Conservation (phyloP, 2,113 vertebrate genomes). For the Nothoprocta perdicaria region DNA sequence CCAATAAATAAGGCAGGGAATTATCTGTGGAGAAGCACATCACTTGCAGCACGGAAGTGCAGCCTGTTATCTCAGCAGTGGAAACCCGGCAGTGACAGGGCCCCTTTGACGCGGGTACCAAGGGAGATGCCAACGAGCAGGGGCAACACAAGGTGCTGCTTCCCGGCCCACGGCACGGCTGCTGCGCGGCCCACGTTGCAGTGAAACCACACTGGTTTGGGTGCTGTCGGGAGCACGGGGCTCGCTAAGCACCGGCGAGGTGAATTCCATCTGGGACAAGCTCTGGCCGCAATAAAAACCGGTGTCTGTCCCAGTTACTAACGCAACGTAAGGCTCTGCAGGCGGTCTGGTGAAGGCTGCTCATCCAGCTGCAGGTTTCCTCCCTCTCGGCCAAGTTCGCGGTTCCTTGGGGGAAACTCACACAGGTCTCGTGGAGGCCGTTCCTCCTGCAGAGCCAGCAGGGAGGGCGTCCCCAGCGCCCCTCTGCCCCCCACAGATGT, state of each 20-base stretch:
- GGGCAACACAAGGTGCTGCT: too few species aligned
- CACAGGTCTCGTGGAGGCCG: neutral
- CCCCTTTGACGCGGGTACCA: neutral
- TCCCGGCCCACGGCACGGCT: too few species aligned
- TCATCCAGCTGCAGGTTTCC: neutral
- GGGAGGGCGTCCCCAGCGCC: accelerated
- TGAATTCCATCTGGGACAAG: neutral
- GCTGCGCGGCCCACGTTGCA: too few species aligned
- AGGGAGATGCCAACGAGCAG: neutral
- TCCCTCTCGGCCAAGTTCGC: neutral
- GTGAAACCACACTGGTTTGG: too few species aligned
- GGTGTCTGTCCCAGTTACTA: neutral
- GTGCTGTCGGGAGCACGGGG: too few species aligned
- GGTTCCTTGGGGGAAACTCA: neutral
- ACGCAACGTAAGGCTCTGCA: neutral
- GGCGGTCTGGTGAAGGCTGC: neutral
- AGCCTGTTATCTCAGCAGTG: neutral
- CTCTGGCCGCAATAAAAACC: neutral
- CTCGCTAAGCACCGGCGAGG: neutral
- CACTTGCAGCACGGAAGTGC: neutral
- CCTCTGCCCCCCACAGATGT: neutral
- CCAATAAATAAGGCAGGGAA: conserved; percentile 52
- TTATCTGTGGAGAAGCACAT: neutral
- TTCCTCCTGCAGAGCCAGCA: neutral
- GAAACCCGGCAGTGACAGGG: neutral